Evolutionary conservation across 1,140 invertebrate species (phyloP).

Genomic region (Sycophila sp.): DNA sequence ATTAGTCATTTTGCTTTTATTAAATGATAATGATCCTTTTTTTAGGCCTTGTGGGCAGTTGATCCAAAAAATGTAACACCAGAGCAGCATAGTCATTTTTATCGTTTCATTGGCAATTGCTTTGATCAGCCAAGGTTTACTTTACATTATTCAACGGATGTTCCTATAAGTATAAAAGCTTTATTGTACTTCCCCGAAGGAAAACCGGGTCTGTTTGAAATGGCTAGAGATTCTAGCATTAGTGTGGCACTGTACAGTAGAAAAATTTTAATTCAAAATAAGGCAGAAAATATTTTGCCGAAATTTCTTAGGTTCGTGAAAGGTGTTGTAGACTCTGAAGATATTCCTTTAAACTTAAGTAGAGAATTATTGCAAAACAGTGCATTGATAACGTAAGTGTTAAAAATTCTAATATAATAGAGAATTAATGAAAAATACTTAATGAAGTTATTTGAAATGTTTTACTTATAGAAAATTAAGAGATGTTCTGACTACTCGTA

Average conservation of each 20-base stretch:
- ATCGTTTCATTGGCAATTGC: slow-evolving; percentile 85
- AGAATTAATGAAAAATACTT: slow-evolving; percentile 24
- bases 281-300: slow-evolving; percentile 89
- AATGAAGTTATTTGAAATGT: neutral
- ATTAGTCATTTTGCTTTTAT: neutral
- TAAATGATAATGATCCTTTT: slow-evolving; percentile 19
- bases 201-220: slow-evolving; percentile 89
- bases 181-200: slow-evolving; percentile 93
- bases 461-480: slow-evolving; percentile 78
- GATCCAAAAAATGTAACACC: slow-evolving; percentile 88
- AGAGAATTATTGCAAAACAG: slow-evolving; percentile 95
- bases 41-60: slow-evolving; percentile 91
- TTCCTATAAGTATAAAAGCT: slow-evolving; percentile 89
- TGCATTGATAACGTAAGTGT: slow-evolving; percentile 81
- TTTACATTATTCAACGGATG: slow-evolving; percentile 88
- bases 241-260: slow-evolving; percentile 91
- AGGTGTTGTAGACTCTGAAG: slow-evolving; percentile 97
- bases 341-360: slow-evolving; percentile 97
- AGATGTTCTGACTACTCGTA: slow-evolving; percentile 83
- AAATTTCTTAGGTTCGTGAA: slow-evolving; percentile 95
- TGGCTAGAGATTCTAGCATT: slow-evolving; percentile 82
- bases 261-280: slow-evolving; percentile 90
- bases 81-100: slow-evolving; percentile 92
- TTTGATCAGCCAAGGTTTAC: slow-evolving; percentile 87
- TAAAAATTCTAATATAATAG: slow-evolving; percentile 18